Evolutionary conservation across 2,113 vertebrate species (phyloP), one percentile per base, ranked within the genome.

Genomic region (Rallus limicola): DNA sequence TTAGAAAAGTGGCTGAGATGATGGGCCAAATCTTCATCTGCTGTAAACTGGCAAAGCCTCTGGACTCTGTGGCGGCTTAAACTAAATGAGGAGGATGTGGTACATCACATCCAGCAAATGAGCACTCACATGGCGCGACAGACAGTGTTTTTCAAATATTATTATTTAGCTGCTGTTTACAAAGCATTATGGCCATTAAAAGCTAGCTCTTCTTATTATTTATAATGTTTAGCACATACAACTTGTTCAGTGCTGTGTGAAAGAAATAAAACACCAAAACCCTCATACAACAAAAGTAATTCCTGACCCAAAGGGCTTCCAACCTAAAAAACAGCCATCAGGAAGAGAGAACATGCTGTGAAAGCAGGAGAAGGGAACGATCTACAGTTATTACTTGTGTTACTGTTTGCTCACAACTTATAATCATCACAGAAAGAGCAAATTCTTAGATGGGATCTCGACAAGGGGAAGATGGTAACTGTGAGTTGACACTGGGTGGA

Each of bases 381-480:
- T 50, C 81, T 76, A 50, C 72, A 81, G 80, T 68, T 96, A 96
- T 92, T 92, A 91, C 42, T 69, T 0, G 0, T 79, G 81, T 80
- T 85, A 87, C 42, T 94, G 77, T 96, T 94, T 82, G 74, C 58
- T 92, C 46, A 62, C 36, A 93, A 91, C 86, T 95, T 91, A 84
- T 5, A 96, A 96, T 97, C 95, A 95, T 85, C 96, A 72, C 92
- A 96, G 93, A 84, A 86, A 88, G 88, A 69, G 19, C 31, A 91
- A 82, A 94, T 93, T 96, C 93, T 65, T 65, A 89, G 77, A 86
- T 76, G 58, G 83, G 72, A 58, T 84, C 83, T 87, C 67, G 75
- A 0, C 20, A 31, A 86, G 44, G 23, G 86, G 62, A 67, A 88
- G 74, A 80, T 76, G 64, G 82, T 40, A 83, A 64, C 90, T 63